Evolutionary conservation across 2,888 invertebrate genomes (phyloP), one percentile per base, ranked within the genome.

Genomic region (Trileptium ribeirensis): DNA sequence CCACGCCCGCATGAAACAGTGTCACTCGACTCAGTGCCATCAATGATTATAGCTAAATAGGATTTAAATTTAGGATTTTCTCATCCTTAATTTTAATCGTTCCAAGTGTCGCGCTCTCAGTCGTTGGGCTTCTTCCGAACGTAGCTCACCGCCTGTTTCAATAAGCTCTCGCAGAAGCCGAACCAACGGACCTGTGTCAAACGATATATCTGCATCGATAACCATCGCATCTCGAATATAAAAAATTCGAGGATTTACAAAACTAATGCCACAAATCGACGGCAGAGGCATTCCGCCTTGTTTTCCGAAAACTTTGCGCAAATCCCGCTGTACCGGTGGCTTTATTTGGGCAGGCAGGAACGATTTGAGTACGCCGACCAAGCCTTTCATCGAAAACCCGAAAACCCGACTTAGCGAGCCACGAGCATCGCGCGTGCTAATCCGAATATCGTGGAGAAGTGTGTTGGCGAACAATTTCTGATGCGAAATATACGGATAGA

Each of bases 331-430:
- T n/a, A 75, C 38, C 3, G 77, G 77, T 36, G 77, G 77, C 34
- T n/a, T n/a, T n/a, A 75, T n/a, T 38, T 75, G 77, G n/a, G 36
- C n/a, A 2, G 77, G 77, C 77, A 75, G 77, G 39, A 75, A 75
- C 15, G 36, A 33, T 36, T 75, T 75, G 38, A 75, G 77, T 19
- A 38, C 77, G 38, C n/a, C 77, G 39, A 75, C 36, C 36, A 75
- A 36, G 38, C 39, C 77, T 36, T 75, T 39, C 77, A 75, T 75
- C 3, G 39, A 75, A 36, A 75, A 75, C 3, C 77, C 77, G 77
- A 75, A 75, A n/a, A 75, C 39, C 29, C 29, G n/a, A 36, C 77
- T 75, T 36, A 75, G 38, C 38, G 39, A 75, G 8, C 77, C 77
- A n/a, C 38, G 36, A 15, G 36, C 39, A 39, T 36, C 38, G 36